Evolutionary conservation across 2,113 vertebrate genomes (phyloP).

Genomic region (Apaloderma vittatum): DNA sequence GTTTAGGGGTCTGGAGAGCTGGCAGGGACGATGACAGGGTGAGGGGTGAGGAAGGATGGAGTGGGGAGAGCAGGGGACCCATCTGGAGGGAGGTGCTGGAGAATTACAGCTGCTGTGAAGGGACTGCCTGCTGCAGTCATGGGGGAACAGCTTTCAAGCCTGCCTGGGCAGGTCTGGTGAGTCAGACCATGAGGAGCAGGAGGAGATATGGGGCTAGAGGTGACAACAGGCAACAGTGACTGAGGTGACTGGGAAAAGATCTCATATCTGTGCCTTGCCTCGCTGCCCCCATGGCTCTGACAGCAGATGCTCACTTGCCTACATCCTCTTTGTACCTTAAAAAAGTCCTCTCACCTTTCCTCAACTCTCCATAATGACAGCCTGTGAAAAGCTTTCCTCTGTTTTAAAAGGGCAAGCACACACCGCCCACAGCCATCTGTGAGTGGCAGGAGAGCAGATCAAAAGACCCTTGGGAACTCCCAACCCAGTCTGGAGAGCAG

Average conservation of each 20-base stretch:
- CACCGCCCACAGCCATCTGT: not conserved
- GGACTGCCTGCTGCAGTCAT: not conserved
- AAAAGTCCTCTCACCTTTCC: not conserved
- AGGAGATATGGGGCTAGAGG: not conserved
- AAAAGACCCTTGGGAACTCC: not conserved
- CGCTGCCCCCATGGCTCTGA: not conserved
- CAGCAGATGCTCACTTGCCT: not conserved
- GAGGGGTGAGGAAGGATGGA: not conserved
- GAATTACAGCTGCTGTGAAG: accelerated
- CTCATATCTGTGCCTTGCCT: not conserved
- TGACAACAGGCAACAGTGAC: not conserved
- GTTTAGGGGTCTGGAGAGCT: not conserved
- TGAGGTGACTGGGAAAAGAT: not conserved
- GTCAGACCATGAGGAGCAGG: not conserved
- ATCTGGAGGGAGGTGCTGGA: not conserved
- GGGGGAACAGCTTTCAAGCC: not conserved
- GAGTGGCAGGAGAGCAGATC: not conserved
- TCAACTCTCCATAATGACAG: accelerated
- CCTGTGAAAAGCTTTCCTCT: not conserved
- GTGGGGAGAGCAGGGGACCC: not conserved
- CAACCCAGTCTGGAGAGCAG: not conserved
- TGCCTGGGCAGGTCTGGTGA: not conserved
- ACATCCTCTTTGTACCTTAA: not conserved
- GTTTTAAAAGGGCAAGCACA: not conserved
- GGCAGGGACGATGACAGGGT: not conserved